Conservation (phyloP, 2,113 vertebrate genomes). For the Sorex fumeus region DNA sequence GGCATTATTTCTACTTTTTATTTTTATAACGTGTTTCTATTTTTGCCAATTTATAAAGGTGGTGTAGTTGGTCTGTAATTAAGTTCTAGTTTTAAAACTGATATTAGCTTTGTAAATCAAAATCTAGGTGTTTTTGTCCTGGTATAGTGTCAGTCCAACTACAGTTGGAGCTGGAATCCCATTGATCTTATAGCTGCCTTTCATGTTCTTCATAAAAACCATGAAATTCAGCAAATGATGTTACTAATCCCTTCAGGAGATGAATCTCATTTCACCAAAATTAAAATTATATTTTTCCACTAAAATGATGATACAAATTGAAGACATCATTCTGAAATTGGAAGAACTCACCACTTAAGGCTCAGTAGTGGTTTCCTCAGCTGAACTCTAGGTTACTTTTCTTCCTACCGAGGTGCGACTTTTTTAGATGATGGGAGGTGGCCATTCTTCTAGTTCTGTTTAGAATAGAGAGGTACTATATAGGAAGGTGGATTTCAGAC, state of each 20-base stretch:
- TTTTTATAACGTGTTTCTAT: slow-evolving; percentile 84
- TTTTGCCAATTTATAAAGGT: slow-evolving; percentile 84
- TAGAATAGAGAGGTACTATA: slow-evolving; percentile 6
- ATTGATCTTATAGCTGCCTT: slow-evolving; percentile 81
- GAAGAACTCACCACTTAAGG: slow-evolving; percentile 81
- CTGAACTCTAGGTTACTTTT: slow-evolving; percentile 83
- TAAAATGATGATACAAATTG: slow-evolving; percentile 79
- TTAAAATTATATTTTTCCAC: slow-evolving; percentile 82
- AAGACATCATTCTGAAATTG: slow-evolving; percentile 83
- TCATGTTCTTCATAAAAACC: slow-evolving; percentile 83
- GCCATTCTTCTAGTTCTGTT: slow-evolving; percentile 84
- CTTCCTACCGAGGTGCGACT: slow-evolving; percentile 69
- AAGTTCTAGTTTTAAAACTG: slow-evolving; percentile 83
- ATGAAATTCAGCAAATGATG: slow-evolving; percentile 83
- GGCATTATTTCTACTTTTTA: slow-evolving; percentile 85
- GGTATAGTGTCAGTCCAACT: slow-evolving; percentile 71
- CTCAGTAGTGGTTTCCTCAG: slow-evolving; percentile 78
- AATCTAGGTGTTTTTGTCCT: slow-evolving; percentile 75
- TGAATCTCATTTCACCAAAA: slow-evolving; percentile 83
- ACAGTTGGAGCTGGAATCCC: slow-evolving; percentile 80
- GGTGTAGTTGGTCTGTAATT: slow-evolving; percentile 82
- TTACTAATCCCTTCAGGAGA: slow-evolving; percentile 81
- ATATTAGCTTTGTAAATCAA: slow-evolving; percentile 82
- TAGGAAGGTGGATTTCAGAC: too few species aligned
- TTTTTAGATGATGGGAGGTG: slow-evolving; percentile 78